Evolutionary conservation across 2,113 vertebrate genomes (phyloP), one percentile per base, ranked within the genome.

Genomic region (Neogale vison): DNA sequence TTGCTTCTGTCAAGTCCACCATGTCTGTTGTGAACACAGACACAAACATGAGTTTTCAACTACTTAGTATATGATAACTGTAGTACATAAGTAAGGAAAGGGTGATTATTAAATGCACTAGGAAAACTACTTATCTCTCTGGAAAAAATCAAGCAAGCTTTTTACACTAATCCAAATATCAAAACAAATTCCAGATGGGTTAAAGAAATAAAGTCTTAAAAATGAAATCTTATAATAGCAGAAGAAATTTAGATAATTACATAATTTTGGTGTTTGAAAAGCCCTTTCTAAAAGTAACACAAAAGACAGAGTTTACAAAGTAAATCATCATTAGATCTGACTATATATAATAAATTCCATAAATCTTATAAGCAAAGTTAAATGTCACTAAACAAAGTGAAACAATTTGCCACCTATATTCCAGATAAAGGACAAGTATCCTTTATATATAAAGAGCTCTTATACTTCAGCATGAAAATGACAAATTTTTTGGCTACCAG

Each of bases 121-220:
- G 24, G 34, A 83, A 93, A 83, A 87, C 21, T 55, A 89, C 45
- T 76, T 82, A 82, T 61, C 42, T 88, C 55, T 47, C 80, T 67
- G 61, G 84, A 79, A 95, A 96, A 86, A 77, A 36, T 91, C 18
- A 79, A 85, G 29, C 59, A 29, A 80, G 55, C 34, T 84, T 95
- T 85, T 96, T 52, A 63, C 59, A 29, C 77, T 79, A 72, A 26
- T 93, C 45, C 42, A 71, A 84, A 52, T 88, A 94, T 45, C 52
- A 72, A 95, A 89, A 97, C 82, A 77, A 50, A 97, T 87, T 93
- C 50, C 26, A 94, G 50, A 81, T 63, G 80, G 11, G 24, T 85
- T 89, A 94, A 96, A 96, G 67, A 87, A 80, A 83, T 59, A 80
- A 89, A 85, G 52, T n/a, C 71, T 86, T 88, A 80, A 91, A 83